These are phyloP conservation scores for Phlogophora meticulosa DNA, from an alignment of 2,888 invertebrate genomes.

Conservation along the genomic window DNA sequence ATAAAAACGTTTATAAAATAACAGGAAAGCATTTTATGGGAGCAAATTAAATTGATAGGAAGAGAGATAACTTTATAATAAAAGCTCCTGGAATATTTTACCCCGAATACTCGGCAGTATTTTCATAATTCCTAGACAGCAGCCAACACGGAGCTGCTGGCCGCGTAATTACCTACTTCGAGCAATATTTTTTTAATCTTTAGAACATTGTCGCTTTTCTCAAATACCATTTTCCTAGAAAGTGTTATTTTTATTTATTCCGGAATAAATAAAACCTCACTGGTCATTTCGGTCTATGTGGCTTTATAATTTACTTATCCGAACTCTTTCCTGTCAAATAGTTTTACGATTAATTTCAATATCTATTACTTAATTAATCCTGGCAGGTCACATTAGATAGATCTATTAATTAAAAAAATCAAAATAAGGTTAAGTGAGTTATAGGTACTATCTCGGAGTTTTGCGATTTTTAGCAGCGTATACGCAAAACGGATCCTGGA, in stretches of 20 bases:
- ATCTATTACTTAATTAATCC: no score
- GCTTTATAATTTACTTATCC: background rate
- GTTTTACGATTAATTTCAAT: no score
- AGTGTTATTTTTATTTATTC: background rate
- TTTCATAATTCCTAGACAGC: constrained; percentile 33
- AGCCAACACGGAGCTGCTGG: background rate
- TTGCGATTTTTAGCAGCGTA: background rate
- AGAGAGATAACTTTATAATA: constrained; percentile 18
- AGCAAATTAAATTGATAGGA: constrained; percentile 14
- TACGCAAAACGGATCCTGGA: constrained; percentile 19
- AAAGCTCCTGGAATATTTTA: constrained; percentile 20
- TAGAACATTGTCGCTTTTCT: constrained; percentile 16
- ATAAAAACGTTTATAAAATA: background rate
- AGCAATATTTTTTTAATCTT: constrained; percentile 34
- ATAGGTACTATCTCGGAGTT: no score
- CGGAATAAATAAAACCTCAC: background rate
- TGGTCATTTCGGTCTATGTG: background rate
- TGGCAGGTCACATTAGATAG: no score
- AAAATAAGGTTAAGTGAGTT: no score
- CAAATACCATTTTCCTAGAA: background rate
- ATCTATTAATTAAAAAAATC: no score
- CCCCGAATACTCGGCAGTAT: background rate
- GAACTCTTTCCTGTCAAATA: no score
- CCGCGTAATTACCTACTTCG: constrained; percentile 36
- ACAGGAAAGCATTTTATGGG: background rate